Evolutionary conservation across 2,888 invertebrate species (phyloP), one percentile per base, ranked within the genome.

Genomic region (Volucella bombylans): DNA sequence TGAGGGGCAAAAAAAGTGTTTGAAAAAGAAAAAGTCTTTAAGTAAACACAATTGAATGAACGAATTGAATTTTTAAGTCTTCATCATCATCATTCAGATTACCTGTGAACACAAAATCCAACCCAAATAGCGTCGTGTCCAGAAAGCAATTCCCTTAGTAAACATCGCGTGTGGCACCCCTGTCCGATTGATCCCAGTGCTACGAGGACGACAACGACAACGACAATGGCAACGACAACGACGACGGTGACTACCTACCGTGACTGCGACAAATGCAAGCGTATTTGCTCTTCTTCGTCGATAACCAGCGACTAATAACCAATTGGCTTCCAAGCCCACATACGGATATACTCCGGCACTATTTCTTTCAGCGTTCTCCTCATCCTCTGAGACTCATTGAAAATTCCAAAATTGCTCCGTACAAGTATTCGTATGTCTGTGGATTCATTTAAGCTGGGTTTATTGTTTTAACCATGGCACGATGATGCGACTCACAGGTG

Each of bases 261-360:
- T 74, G 83, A 83, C 83, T 83, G 83, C 83, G 83, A 74, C 83
- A 83, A 83, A 79, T 83, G 82, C 79, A 74, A 54, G 52, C 74
- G 79, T 80, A 71, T 80, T 83, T 80, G 76, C 80, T 74, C 71
- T 83, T 76, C 80, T 83, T 52, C 68, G 76, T 80, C 83, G 83
- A 83, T 83, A 80, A 76, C 74, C 61, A 57, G 18, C 47, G 50
- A 74, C 80, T 83, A 83, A 83, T 80, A 74, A 83, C 80, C 83
- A 71, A 83, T 83, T 80, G 80, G 54, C 64, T 64, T 8, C 59
- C 23, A 15, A n/a, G 50, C 61, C 38, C 82, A 14, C 23, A 54
- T 54, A 52, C 39, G 50, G 50, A 57, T 65, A 64, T 14, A 12
- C 14, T 15, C 49, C 18, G 38, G 41, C 39, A 23, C 23, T 15